Evolutionary conservation across 2,113 vertebrate species (phyloP), one percentile per base, ranked within the genome.

Genomic region (Atractosteus spatula): DNA sequence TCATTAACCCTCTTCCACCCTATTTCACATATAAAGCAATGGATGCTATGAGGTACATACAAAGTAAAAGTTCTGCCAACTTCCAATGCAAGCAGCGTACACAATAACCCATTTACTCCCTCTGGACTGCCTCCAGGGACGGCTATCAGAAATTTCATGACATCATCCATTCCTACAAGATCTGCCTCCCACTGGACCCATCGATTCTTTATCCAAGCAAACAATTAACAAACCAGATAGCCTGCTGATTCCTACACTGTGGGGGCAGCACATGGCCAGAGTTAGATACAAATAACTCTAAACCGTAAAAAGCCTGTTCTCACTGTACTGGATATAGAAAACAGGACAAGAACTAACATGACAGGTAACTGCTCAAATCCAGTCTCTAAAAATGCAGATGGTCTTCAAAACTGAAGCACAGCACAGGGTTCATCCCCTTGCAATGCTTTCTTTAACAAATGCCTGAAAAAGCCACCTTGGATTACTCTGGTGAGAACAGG

Each of bases 111-210:
- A 41, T 72, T 72, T 29, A 42, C 45, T 3, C 62, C 54, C 54
- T 41, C 62, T 44, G 63, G 47, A 12, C 63, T 44, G 63, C 62
- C 62, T 66, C 51, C 57, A 73, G 17, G 43, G 57, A 68, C 14
- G 55, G 66, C 44, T 55, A 66, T 43, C 66, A 68, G 13, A 74
- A 74, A 51, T n/a, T 17, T 41, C 56, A 74, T 74, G 56, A 74
- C 72, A 74, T 74, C 72, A 74, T 59, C 57, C 57, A 68, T 55
- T 68, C 66, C 72, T 62, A 42, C 67, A 74, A 66, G 56, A 14
- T 66, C 62, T 56, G 54, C 71, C 66, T 64, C 71, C 65, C 16
- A 57, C 71, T 13, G 54, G 44, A 43, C 55, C 44, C 11, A n/a
- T 45, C 51, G 14, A 43, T 14, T 43, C 61, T 45, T 16, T 41